Evolutionary conservation across 2,113 vertebrate genomes (phyloP).

Genomic region (Percina caprodes): DNA sequence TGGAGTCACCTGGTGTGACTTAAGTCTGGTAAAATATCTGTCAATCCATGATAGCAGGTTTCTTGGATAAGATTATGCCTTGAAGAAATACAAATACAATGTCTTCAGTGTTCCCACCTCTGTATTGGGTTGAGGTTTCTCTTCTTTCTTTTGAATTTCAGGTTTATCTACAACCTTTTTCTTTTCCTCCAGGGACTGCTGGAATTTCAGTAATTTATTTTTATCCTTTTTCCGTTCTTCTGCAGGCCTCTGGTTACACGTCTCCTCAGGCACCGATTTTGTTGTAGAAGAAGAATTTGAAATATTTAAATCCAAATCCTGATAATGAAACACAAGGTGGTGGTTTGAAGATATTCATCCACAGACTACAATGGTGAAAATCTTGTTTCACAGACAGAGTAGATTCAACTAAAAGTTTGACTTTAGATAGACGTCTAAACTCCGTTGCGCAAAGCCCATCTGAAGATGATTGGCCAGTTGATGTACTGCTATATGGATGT

Average conservation of each 20-base stretch:
- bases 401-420: background rate
- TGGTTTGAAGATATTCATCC: background rate
- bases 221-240: slow-evolving; percentile 53
- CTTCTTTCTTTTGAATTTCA: slow-evolving; percentile 29
- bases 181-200: slow-evolving; percentile 17
- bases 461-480: background rate
- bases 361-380: background rate
- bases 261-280: slow-evolving; percentile 53
- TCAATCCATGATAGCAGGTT: background rate
- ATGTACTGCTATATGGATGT: too few relatives aligned
- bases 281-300: slow-evolving; percentile 58
- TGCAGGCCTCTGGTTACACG: slow-evolving; percentile 49
- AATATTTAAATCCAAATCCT: slow-evolving; percentile 76
- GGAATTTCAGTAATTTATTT: slow-evolving; percentile 6
- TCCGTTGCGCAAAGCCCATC: too few relatives aligned
- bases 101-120: slow-evolving; percentile 38
- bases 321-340: background rate
- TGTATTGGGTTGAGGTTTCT: slow-evolving; percentile 10
- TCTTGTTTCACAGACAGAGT: background rate
- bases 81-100: background rate
- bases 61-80: background rate
- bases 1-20: background rate
- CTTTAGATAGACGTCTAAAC: background rate
- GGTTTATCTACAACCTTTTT: slow-evolving; percentile 16
- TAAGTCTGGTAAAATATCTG: background rate